Evolutionary conservation across 92 coral and sea anemone genomes (phyloP).

Genomic region (Montipora capitata): DNA sequence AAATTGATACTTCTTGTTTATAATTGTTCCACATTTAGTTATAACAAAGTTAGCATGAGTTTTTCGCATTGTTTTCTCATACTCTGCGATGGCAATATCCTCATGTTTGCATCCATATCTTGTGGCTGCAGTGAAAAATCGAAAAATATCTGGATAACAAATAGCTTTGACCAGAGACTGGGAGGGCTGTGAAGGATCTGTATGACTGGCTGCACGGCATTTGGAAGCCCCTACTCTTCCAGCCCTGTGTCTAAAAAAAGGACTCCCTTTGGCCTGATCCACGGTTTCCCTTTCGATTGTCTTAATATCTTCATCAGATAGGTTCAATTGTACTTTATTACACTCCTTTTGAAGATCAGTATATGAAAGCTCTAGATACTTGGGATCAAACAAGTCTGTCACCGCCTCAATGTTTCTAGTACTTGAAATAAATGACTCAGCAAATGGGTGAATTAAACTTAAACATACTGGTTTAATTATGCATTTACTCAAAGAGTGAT

Average conservation of each 20-base stretch:
- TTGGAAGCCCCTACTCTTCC: constrained; percentile 80
- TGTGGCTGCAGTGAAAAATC: constrained; percentile 55
- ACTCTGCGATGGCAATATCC: constrained; percentile 25
- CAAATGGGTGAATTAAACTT: no score
- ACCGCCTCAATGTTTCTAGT: neutral
- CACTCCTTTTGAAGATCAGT: constrained; percentile 60
- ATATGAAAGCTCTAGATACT: constrained; percentile 4
- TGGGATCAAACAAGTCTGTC: constrained; percentile 32
- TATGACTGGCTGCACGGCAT: constrained; percentile 62
- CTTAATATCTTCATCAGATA: constrained; percentile 51
- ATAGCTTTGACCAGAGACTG: constrained; percentile 68
- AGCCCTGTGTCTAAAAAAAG: constrained; percentile 43
- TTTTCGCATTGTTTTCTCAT: constrained; percentile 43
- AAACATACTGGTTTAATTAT: no score
- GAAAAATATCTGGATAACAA: constrained; percentile 66
- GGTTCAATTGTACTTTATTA: constrained; percentile 17
- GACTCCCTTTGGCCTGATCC: constrained; percentile 36
- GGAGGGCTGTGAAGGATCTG: constrained; percentile 66
- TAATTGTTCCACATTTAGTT: constrained; percentile 40
- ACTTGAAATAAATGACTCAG: constrained; percentile 10
- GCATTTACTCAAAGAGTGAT: no score
- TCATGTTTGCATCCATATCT: no score
- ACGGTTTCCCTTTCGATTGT: constrained; percentile 53
- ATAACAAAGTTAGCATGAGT: constrained; percentile 47
- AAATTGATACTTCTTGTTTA: constrained; percentile 33